Conservation (phyloP, 2,888 invertebrate genomes). For the Coecobrya sp. region DNA sequence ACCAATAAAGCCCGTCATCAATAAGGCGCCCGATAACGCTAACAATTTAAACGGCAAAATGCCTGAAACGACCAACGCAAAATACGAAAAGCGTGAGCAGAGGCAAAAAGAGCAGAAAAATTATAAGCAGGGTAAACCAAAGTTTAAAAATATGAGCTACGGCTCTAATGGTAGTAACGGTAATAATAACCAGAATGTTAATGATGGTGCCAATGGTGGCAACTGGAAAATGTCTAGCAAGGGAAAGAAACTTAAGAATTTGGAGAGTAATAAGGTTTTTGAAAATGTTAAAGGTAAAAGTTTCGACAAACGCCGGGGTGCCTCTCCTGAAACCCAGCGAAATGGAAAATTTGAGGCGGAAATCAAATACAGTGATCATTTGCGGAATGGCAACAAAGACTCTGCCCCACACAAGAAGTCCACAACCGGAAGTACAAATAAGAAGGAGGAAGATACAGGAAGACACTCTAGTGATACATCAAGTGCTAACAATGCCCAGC, state of each 20-base stretch:
- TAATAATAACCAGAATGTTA: neutral
- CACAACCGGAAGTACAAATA: conserved; percentile 5
- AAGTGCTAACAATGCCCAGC: neutral
- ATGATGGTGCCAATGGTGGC: neutral
- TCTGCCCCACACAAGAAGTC: neutral
- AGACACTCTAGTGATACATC: neutral
- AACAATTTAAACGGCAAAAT: neutral
- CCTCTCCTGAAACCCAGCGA: neutral
- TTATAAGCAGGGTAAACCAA: conserved; percentile 67
- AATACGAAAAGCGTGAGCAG: conserved; percentile 26
- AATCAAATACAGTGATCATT: neutral
- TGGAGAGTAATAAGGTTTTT: conserved; percentile 75
- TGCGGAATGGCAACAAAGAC: neutral
- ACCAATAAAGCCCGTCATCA: neutral
- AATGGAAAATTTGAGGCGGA: neutral
- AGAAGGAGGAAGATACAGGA: conserved; percentile 3
- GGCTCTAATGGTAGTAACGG: neutral
- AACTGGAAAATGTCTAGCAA: conserved; percentile 59
- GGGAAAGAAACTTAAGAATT: conserved; percentile 60
- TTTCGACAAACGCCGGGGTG: conserved; percentile 54
- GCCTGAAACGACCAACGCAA: neutral
- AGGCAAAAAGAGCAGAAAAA: conserved; percentile 65
- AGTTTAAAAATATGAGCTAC: conserved; percentile 25
- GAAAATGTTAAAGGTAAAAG: conserved; percentile 77
- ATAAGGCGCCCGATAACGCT: neutral